Conservation (phyloP, 1,140 invertebrate species). For the Trinorchestia longiramus region DNA sequence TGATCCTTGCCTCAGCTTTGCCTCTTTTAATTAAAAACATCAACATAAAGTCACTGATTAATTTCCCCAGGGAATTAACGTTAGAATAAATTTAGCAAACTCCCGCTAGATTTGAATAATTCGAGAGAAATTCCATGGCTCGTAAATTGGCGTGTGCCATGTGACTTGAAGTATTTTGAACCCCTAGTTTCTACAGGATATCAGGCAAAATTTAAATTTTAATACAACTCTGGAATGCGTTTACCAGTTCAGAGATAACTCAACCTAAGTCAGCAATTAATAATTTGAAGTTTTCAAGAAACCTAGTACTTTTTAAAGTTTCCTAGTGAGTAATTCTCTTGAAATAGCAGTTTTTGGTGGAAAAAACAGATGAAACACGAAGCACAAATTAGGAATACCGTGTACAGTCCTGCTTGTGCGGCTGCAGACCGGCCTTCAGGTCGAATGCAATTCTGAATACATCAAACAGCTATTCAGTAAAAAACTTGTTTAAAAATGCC, state of each 20-base stretch:
- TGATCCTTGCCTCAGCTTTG: not conserved
- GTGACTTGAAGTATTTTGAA: not conserved
- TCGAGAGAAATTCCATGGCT: not conserved
- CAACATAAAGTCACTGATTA: not conserved
- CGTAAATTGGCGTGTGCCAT: not conserved
- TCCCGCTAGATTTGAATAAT: not conserved
- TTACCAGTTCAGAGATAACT: not conserved
- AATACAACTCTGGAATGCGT: not conserved
- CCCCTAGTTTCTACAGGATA: not conserved
- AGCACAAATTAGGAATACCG: not conserved
- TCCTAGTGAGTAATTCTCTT: not conserved
- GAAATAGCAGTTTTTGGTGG: not conserved
- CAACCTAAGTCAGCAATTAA: not conserved
- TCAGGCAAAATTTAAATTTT: not conserved
- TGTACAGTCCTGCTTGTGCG: not conserved
- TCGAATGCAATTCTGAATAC: too few relatives aligned
- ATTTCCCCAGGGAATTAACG: not conserved
- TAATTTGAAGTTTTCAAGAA: not conserved
- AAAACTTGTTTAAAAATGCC: too few relatives aligned
- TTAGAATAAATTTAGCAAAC: not conserved
- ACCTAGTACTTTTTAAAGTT: not conserved
- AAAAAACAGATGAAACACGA: not conserved
- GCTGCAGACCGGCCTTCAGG: too few relatives aligned
- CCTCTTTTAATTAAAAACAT: constrained; percentile 18
- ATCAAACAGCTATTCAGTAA: too few relatives aligned